Conservation (phyloP, 2,888 invertebrate species). For the Schrankia costaestrigalis region DNA sequence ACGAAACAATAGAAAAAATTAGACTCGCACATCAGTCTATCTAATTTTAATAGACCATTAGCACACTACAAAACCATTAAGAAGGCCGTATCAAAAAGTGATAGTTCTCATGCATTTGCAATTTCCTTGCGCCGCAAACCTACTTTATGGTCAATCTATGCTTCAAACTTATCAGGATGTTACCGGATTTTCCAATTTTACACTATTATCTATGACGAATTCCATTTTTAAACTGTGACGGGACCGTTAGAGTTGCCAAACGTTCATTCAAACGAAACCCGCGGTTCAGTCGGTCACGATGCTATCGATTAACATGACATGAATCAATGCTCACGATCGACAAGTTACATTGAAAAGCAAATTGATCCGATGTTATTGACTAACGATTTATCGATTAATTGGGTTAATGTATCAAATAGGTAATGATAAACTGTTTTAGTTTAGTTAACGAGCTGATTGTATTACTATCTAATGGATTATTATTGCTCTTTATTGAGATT, state of each 20-base stretch:
- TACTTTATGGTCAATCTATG: constrained; percentile 18
- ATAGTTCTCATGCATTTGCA: constrained; percentile 27
- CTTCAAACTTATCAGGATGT: constrained; percentile 19
- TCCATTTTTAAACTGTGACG: constrained; percentile 30
- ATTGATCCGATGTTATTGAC: constrained; percentile 18
- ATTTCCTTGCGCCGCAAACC: constrained; percentile 24
- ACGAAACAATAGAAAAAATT: no score
- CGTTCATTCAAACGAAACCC: constrained; percentile 20
- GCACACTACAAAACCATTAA: constrained; percentile 19
- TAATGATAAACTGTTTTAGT: constrained; percentile 23
- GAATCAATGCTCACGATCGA: constrained; percentile 48
- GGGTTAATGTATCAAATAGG: constrained; percentile 31
- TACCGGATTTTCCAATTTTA: constrained; percentile 30
- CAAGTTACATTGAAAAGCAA: constrained; percentile 30
- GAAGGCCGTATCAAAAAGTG: constrained; percentile 5
- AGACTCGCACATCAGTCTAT: constrained; percentile 16
- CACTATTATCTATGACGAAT: constrained; percentile 27
- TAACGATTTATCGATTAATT: constrained; percentile 29
- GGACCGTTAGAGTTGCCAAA: constrained; percentile 42
- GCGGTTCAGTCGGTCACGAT: constrained; percentile 53
- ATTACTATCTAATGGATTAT: constrained; percentile 7
- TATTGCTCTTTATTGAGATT: not conserved
- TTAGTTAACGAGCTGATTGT: constrained; percentile 22
- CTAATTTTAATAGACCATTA: constrained; percentile 20
- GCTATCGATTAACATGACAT: constrained; percentile 39